Evolutionary conservation across 2,113 vertebrate species (phyloP), one percentile per base, ranked within the genome.

Genomic region (Leiothrix lutea): DNA sequence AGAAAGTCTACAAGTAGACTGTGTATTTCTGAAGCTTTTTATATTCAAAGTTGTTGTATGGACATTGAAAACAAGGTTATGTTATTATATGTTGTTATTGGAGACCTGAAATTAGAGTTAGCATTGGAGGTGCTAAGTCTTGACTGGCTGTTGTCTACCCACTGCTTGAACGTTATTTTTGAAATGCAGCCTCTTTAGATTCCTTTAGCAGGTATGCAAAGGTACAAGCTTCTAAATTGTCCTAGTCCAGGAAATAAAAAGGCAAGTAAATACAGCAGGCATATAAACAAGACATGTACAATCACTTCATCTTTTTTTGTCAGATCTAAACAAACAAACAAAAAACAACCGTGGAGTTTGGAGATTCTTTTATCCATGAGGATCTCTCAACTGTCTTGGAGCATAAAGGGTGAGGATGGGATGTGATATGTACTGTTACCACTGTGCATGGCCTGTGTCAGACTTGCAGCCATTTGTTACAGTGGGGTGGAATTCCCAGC

Each of bases 401-500:
- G 50, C 1, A 1, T 66, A 53, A 88, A 71, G 82, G 51, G 28
- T 65, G 38, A 35, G 6, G 31, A 71, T 73, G 48, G 75, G 74
- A 42, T 64, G 19, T 44, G 69, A 38, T 82, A 42, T 35, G 45
- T 47, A 31, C 62, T 82, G 47, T 64, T 88, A 87, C 44, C 51
- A 64, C 40, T 61, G 51, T 56, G n/a, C 44, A 3, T 60, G 36
- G 72, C 36, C 48, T 78, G 60, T 91, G 77, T 89, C 26, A 60
- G 38, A 51, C 73, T 77, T 64, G 31, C 44, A 51, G 82, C 60
- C 77, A 78, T 86, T 64, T 87, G 92, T 75, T 95, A 60, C 67
- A 84, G 88, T 69, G 89, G 79, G 62, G 77, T 92, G 71, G 53
- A 83, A 88, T 91, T 94, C 95, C 77, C 72, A 87, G 86, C 97